Conservation (phyloP, 2,797 vertebrate species). For the Mionectes olivaceus region DNA sequence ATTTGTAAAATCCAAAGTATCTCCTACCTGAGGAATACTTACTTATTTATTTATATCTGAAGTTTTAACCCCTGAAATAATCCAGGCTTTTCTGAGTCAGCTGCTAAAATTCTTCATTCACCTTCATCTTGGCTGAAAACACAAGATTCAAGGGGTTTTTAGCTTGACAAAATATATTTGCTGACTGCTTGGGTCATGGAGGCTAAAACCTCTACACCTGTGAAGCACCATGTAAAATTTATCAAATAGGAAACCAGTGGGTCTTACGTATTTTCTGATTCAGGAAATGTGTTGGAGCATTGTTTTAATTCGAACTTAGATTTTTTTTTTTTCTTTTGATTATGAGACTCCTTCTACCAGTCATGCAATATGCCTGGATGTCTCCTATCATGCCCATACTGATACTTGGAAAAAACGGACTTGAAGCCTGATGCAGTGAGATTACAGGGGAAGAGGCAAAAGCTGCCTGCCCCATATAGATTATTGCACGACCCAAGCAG, state of each 20-base stretch:
- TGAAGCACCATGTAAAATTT: neutral
- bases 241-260: neutral
- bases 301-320: neutral
- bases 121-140: slow-evolving; percentile 35
- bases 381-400: neutral
- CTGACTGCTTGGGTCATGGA: slow-evolving; percentile 9
- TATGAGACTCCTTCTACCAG: neutral
- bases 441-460: neutral
- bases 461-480: neutral
- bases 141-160: slow-evolving; percentile 10
- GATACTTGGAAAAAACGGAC: neutral
- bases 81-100: neutral
- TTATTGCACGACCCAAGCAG: neutral
- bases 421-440: neutral
- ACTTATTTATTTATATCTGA: neutral
- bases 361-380: neutral
- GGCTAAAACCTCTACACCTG: slow-evolving; percentile 21
- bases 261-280: neutral
- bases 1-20: neutral
- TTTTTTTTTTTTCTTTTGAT: neutral
- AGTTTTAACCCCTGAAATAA: neutral
- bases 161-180: slow-evolving; percentile 31
- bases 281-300: neutral
- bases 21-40: neutral
- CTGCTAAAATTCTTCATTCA: neutral